Base-by-base conservation (phyloP, 2,113 vertebrate species). In the Grammomys surdaster region DNA sequence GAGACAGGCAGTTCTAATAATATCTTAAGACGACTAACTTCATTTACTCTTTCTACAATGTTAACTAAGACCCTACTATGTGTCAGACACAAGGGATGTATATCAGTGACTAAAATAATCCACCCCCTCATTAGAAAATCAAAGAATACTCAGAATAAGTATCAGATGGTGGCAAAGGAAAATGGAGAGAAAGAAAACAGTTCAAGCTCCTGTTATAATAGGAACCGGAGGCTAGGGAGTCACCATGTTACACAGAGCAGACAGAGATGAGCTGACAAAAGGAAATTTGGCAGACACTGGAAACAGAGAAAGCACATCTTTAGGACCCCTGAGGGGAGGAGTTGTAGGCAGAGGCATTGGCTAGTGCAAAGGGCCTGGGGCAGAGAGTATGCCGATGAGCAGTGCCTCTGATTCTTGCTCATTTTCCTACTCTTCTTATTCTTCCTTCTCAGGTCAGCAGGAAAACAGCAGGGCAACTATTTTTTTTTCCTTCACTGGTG, bases 11-110 rank as follows among this genome's bases (percentile, higher is more conserved):
- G 60, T 56, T 91, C 24, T 80, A 93, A 85, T 77, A 78, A 85
- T 82, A 78, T 43, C 33, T 73, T 80, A 89, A 28, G 84, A 77
- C 76, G n/a, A 84, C 75, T 73, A 60, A 95, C 65, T 90, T 94
- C 20, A 65, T 73, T 95, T 22, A 73, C 60, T 88, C 48, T 89
- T 88, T 84, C 51, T 80, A 69, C 13, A 40, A 17, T 28, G 63
- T 90, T 93, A 82, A 76, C 91, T 91, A 82, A 80, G 56, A 75
- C 43, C 70, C 56, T 93, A 76, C 51, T 72, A 54, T 33, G 70
- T 78, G 76, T 46, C 51, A 81, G 54, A 81, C 65, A 77, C 84
- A 67, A 40, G 33, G 36, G 8, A 46, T 43, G 51, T 28, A 48
- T 14, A 6, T 58, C n/a, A 46, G 17, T 94, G 67, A 91, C 72